Conservation (phyloP, 2,888 invertebrate genomes). For the Noctua pronuba region DNA sequence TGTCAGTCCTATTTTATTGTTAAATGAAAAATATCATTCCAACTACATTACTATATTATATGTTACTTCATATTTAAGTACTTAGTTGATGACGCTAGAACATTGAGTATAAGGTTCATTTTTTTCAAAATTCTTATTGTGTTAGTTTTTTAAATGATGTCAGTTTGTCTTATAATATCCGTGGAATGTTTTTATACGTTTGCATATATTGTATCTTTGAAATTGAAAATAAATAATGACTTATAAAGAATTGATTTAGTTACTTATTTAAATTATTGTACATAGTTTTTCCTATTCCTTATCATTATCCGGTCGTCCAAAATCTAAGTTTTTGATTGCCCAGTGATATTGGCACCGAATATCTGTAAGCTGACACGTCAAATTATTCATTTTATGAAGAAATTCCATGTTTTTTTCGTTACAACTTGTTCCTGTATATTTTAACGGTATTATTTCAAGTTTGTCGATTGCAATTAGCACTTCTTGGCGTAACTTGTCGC, state of each 20-base stretch:
- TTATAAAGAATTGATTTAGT: background rate
- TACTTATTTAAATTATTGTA: conserved; percentile 1
- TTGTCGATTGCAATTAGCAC: conserved; percentile 65
- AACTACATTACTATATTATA: conserved; percentile 58
- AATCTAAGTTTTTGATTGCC: conserved; percentile 46
- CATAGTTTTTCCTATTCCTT: background rate
- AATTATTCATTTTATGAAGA: conserved; percentile 49
- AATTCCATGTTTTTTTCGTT: conserved; percentile 41
- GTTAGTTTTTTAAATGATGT: conserved; percentile 30
- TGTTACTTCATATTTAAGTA: conserved; percentile 62
- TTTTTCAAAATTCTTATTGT: conserved; percentile 23
- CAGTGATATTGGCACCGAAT: conserved; percentile 58
- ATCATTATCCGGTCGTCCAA: background rate
- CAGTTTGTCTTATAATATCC: conserved; percentile 10
- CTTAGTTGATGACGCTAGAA: conserved; percentile 72
- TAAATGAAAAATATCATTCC: conserved; percentile 69
- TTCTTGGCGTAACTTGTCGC: conserved; percentile 62
- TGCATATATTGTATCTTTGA: conserved; percentile 37
- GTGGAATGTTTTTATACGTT: conserved; percentile 55
- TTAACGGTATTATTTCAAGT: conserved; percentile 42
- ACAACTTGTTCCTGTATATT: conserved; percentile 19
- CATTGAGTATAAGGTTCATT: conserved; percentile 53
- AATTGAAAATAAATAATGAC: conserved; percentile 54
- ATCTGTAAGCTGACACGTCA: conserved; percentile 55
- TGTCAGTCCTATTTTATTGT: conserved; percentile 21